Percentiles rank a stretch among this genome's conserved stretches.
phyloP scores from a whole-genome alignment of 2,113 vertebrate species.

The Callithrix jacchus region DNA sequence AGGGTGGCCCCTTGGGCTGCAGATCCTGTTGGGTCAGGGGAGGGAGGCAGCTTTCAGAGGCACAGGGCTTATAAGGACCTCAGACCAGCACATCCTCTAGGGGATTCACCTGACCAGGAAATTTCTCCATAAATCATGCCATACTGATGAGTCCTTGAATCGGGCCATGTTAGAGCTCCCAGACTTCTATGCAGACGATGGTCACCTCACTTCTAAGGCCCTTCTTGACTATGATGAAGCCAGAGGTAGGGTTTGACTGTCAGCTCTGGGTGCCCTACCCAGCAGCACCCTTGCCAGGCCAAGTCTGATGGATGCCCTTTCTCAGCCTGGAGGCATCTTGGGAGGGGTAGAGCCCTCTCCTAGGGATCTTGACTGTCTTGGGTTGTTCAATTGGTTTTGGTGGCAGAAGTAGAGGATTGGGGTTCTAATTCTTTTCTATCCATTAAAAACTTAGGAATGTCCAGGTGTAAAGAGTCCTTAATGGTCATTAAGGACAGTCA shows the following conservation, averaged over 20 bases:
- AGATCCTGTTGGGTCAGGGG: background rate
- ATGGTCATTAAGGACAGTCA: background rate
- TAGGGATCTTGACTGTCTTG: background rate
- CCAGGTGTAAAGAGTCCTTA: background rate
- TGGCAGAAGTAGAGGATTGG: too few species aligned
- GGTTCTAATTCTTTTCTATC: background rate
- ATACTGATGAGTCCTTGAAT: background rate
- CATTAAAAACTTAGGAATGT: background rate
- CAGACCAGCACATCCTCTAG: background rate
- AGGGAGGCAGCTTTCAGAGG: background rate
- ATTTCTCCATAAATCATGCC: background rate
- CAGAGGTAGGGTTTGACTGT: background rate
- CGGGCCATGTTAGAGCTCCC: background rate
- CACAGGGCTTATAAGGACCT: background rate
- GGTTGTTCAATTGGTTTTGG: background rate
- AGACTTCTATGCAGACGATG: background rate
- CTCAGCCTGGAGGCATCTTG: background rate
- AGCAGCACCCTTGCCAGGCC: background rate
- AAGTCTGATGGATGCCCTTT: background rate
- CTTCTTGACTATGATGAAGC: background rate
- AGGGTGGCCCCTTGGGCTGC: too few species aligned
- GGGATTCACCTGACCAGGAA: background rate
- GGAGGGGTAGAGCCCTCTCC: background rate
- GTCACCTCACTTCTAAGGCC: background rate
- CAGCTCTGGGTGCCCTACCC: background rate